Percentiles rank a stretch among this genome's conserved stretches.
These are phyloP conservation scores for Acholoe squamosa DNA, from an alignment of 2,888 invertebrate genomes.

Conservation along the genomic window DNA sequence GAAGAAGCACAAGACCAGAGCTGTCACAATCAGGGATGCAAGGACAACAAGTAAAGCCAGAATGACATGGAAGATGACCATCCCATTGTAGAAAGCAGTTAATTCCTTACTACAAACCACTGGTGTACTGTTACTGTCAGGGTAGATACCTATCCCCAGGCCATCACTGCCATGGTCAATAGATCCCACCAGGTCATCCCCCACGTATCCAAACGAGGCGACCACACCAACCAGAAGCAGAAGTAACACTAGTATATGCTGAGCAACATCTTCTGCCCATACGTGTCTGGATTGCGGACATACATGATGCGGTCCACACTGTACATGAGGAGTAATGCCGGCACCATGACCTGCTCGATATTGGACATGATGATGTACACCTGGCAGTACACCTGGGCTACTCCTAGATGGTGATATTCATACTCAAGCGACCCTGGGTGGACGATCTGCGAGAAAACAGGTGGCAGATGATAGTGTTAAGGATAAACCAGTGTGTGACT, in stretches of 20 bases:
- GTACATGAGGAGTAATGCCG: not conserved
- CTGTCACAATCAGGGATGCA: slow-evolving; percentile 12
- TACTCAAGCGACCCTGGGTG: not conserved
- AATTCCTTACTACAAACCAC: not conserved
- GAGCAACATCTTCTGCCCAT: slow-evolving; percentile 35
- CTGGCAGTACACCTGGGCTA: not conserved
- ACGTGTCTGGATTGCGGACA: slow-evolving; percentile 27
- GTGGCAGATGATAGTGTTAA: slow-evolving; percentile 5
- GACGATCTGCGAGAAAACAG: slow-evolving; percentile 22
- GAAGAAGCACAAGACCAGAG: slow-evolving; percentile 24
- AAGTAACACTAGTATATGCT: not conserved
- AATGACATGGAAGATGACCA: slow-evolving; percentile 25
- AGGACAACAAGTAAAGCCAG: not conserved
- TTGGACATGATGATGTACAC: not conserved
- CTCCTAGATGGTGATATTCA: not conserved
- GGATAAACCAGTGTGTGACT: slow-evolving; percentile 39
- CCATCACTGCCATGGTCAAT: not conserved
- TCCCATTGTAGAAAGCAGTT: not conserved
- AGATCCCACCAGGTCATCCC: not conserved
- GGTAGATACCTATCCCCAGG: too few species aligned
- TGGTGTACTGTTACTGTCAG: not conserved
- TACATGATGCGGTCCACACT: slow-evolving; percentile 44
- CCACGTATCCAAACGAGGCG: not conserved
- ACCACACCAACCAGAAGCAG: not conserved
- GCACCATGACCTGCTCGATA: slow-evolving; percentile 27